Base-by-base conservation (phyloP, 2,888 invertebrate species). In the Helleia helle region DNA sequence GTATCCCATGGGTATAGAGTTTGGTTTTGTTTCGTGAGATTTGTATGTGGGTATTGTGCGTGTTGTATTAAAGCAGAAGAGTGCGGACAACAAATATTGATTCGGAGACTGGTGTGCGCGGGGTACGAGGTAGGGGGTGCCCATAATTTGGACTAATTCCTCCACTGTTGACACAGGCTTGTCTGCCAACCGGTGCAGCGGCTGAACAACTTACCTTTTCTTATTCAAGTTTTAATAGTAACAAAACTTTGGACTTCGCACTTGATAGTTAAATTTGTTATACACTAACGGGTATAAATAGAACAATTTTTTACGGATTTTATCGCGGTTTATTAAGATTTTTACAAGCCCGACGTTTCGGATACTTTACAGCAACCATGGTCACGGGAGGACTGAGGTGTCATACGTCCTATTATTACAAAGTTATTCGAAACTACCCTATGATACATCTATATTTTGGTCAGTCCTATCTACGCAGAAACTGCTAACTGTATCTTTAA, bases 21-120 rank as follows among this genome's bases (percentile, higher is more conserved):
- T 38, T 11, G 39, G 24, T 48, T 49, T 57, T 0, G 26, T 1
- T 40, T 43, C 30, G 1, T 1, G 7, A 6, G 15, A 9, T 30
- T 46, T 50, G 51, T 65, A 62, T 72, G 70, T 72, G 72, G 69
- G 72, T 62, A 72, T 71, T 73, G 74, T 83, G 83, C 83, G 83
- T 84, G 80, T 75, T 72, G 69, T 81, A 81, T 73, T 73, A 81
- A 75, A 80, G 74, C 73, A 83, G 84, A 84, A 83, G 83, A 84
- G 84, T 80, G 66, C 83, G 79, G 80, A 85, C 84, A 75, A 84
- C 85, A 86, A 86, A 86, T 85, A 86, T 85, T 85, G 86, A 85
- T 85, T 85, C 80, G 81, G 67, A 58, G 62, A 59, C 65, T 67
- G 71, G 72, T 66, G 65, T 54, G 47, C 42, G 50, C 41, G 55